Base-by-base conservation (phyloP, 2,113 vertebrate species). In the Talpa occidentalis region DNA sequence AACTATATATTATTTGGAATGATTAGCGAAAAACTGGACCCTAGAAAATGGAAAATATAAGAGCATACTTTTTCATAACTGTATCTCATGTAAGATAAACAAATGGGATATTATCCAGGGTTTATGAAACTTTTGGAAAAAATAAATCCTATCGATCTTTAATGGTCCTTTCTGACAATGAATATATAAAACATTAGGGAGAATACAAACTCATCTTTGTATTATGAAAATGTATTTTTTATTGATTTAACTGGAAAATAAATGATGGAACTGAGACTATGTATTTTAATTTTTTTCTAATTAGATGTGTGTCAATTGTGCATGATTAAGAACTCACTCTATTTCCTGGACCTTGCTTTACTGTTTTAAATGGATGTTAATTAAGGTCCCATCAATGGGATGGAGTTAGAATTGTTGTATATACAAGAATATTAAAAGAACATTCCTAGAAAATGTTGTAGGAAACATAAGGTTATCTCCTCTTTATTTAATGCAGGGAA, bases 281-380 rank as follows among this genome's bases (percentile, higher is more conserved):
- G 15, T 70, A 86, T 73, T 82, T 94, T 73, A 86, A 6, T 78
- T 40, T 92, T 91, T 90, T 82, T 92, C 52, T 83, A 83, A 72
- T 91, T 79, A 91, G 37, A 66, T 66, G 35, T 67, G 28, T 52
- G 30, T 9, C 37, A 69, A n/a, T 90, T 92, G 54, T 79, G 19
- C 93, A 22, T 87, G 60, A 96, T 79, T 95, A 83, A 44, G 17
- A 72, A 54, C 60, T 86, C 37, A 49, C 1, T 83, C 74, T 89
- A 44, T 89, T 88, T 64, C n/a, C 67, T 79, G 40, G 30, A 72
- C 32, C 2, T 88, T 73, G 26, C 79, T 70, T 91, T 56, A 22
- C 49, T 78, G 12, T 85, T 95, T 95, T 52, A 91, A 88, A 79
- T 49, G 24, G 30, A 52, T 84, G n/a, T 91, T 95, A 91, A 88